Conservation (phyloP, 2,888 invertebrate species). For the Ormyrus pomaceus region DNA sequence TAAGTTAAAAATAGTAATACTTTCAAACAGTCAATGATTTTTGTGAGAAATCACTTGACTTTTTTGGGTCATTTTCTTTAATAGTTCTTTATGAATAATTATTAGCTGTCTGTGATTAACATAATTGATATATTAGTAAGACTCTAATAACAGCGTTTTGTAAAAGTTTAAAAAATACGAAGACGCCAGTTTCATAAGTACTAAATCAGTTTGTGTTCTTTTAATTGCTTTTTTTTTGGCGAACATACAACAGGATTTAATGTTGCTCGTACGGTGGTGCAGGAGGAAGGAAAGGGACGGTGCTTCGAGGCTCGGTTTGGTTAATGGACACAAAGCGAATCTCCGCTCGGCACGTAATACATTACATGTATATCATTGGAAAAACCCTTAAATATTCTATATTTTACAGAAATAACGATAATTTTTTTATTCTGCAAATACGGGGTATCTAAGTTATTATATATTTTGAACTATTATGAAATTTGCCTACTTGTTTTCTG, state of each 20-base stretch:
- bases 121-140: conserved; percentile 4
- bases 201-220: no score
- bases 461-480: conserved; percentile 1
- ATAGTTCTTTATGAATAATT: conserved; percentile 9
- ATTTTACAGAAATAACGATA: conserved; percentile 38
- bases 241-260: conserved; percentile 6
- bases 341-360: conserved; percentile 58
- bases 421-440: conserved; percentile 30
- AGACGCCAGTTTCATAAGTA: not conserved
- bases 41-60: not conserved
- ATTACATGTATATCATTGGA: conserved; percentile 21
- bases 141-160: conserved; percentile 5
- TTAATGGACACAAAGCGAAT: conserved; percentile 70
- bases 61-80: not conserved
- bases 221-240: not conserved
- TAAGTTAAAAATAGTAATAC: no score
- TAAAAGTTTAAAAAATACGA: conserved; percentile 28
- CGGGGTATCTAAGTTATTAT: conserved; percentile 33
- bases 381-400: conserved; percentile 37
- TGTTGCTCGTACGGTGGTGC: conserved; percentile 50
- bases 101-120: not conserved
- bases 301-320: conserved; percentile 71
- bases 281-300: conserved; percentile 71
- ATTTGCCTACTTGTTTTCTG: conserved; percentile 4
- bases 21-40: no score